These are phyloP conservation scores for Poecilia picta DNA, from an alignment of 2,797 vertebrate species.

Conservation along the genomic window DNA sequence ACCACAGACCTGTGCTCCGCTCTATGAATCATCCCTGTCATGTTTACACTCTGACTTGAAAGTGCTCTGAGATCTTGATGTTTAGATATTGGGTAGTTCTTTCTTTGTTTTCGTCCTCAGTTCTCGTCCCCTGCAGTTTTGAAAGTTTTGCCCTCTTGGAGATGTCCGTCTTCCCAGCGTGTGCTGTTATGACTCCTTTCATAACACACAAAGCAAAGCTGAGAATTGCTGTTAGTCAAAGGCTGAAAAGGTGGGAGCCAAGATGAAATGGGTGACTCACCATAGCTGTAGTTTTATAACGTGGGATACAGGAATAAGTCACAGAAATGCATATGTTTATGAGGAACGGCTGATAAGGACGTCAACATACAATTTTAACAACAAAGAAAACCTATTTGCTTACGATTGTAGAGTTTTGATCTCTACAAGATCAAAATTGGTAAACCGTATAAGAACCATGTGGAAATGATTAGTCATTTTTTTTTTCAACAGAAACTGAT, in stretches of 20 bases:
- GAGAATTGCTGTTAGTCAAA: not conserved
- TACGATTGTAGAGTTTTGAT: not conserved
- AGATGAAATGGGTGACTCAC: not conserved
- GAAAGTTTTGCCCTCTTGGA: not conserved
- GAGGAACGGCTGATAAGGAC: not conserved
- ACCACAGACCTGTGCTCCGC: conserved; percentile 22
- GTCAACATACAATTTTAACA: not conserved
- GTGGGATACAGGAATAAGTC: not conserved
- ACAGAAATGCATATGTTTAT: not conserved
- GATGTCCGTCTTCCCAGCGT: conserved; percentile 8
- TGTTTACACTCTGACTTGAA: conserved; percentile 34
- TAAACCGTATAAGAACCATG: not conserved
- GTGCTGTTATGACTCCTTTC: conserved; percentile 7
- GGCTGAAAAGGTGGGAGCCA: not conserved
- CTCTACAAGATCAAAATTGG: no score
- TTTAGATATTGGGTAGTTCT: conserved; percentile 30
- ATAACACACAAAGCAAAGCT: not conserved
- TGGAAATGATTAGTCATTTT: not conserved
- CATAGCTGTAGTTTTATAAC: not conserved
- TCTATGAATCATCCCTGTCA: conserved; percentile 46
- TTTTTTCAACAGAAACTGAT: not conserved
- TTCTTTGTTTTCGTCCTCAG: not conserved
- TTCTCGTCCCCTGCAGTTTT: not conserved
- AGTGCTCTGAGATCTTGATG: conserved; percentile 30
- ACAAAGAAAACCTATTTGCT: not conserved